Conservation (phyloP, 2,888 invertebrate species). For the Dasysyrphus tricinctus region DNA sequence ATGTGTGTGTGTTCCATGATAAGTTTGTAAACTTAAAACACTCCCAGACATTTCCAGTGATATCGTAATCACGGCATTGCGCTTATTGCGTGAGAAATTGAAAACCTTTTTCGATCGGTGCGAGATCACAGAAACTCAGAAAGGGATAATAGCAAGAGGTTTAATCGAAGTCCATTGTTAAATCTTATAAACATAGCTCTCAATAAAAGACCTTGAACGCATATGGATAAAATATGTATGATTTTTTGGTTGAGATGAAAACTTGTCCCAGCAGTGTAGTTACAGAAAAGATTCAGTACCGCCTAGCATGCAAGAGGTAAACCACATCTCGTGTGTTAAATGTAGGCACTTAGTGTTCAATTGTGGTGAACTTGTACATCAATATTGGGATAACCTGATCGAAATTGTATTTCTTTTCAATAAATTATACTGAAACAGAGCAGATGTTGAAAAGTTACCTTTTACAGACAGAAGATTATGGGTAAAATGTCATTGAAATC, state of each 20-base stretch:
- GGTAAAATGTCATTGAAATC: not conserved
- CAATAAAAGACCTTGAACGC: slow-evolving; percentile 60
- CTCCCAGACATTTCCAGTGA: not conserved
- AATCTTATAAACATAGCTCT: slow-evolving; percentile 20
- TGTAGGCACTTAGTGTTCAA: slow-evolving; percentile 62
- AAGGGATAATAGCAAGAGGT: slow-evolving; percentile 22
- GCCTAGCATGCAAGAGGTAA: not conserved
- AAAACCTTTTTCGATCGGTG: slow-evolving; percentile 19
- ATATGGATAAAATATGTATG: slow-evolving; percentile 47
- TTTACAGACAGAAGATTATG: not conserved
- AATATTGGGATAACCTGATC: slow-evolving; percentile 22
- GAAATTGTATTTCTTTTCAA: not conserved
- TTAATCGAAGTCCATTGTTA: slow-evolving; percentile 47
- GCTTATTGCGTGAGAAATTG: slow-evolving; percentile 54
- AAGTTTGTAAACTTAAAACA: slow-evolving; percentile 16
- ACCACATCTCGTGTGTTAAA: slow-evolving; percentile 60
- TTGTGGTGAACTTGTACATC: slow-evolving; percentile 60
- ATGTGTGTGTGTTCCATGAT: slow-evolving; percentile 35
- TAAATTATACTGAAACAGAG: slow-evolving; percentile 8
- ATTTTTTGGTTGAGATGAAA: slow-evolving; percentile 3
- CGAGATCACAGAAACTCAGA: slow-evolving; percentile 21
- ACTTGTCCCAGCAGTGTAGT: not conserved
- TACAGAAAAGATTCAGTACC: slow-evolving; percentile 26
- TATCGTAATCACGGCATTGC: slow-evolving; percentile 28
- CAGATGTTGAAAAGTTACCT: slow-evolving; percentile 6